A percentile compares a stretch with the other conserved stretches of the same genome.
These are phyloP conservation scores for Aptenodytes forsteri DNA, from an alignment of 2,113 vertebrate genomes.

Conservation along the genomic window DNA sequence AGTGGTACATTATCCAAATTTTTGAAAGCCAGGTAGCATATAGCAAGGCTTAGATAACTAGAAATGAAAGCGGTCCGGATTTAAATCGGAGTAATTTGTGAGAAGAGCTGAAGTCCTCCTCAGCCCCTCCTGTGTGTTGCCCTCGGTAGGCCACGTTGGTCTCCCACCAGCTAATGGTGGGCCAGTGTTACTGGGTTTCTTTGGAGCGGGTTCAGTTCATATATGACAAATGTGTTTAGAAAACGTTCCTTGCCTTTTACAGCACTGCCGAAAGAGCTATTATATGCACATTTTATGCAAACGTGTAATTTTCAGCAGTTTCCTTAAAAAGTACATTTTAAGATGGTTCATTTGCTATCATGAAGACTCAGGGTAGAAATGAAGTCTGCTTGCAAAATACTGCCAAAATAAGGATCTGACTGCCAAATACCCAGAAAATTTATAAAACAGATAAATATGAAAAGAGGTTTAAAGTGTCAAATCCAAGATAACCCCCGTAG, in stretches of 20 bases:
- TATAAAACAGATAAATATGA: constrained; percentile 71
- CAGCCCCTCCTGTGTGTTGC: accelerated
- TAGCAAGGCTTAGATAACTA: background rate
- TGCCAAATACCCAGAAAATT: constrained; percentile 64
- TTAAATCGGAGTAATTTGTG: background rate
- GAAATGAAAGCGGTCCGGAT: background rate
- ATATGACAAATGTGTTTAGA: background rate
- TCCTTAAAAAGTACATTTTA: constrained; percentile 72
- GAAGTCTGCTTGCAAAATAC: constrained; percentile 86
- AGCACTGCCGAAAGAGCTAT: background rate
- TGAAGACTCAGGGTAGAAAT: constrained; percentile 60
- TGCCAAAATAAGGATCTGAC: constrained; percentile 69
- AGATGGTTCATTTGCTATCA: constrained; percentile 69
- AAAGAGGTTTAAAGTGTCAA: constrained; percentile 58
- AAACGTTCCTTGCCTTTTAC: background rate
- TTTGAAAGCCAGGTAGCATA: constrained; percentile 13
- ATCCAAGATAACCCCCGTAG: constrained; percentile 41
- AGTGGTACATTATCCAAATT: background rate
- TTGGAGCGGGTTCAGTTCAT: background rate
- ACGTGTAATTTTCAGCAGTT: constrained; percentile 66
- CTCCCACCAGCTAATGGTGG: background rate
- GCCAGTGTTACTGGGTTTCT: background rate
- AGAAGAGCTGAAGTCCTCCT: background rate
- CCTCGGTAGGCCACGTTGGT: accelerated
- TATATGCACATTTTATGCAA: constrained; percentile 42